Conservation (phyloP, 35 echinoderm and acorn worm species). For the Stichopus chloronotus region DNA sequence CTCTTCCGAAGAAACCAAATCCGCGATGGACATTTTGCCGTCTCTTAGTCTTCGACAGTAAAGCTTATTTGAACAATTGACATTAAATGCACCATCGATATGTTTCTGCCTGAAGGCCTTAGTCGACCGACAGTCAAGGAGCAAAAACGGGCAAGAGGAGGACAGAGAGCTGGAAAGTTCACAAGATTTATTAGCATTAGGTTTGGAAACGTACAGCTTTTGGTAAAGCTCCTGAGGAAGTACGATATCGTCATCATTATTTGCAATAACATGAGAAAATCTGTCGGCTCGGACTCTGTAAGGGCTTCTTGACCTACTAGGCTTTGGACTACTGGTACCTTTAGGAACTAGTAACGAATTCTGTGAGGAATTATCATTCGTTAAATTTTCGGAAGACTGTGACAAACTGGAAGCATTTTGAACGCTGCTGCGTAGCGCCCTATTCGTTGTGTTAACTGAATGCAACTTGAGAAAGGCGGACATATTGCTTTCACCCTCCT, state of each 20-base stretch:
- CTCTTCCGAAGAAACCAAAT: constrained; percentile 83
- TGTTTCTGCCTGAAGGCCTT: constrained; percentile 89
- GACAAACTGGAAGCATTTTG: constrained; percentile 37
- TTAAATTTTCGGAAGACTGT: constrained; percentile 53
- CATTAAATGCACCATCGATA: constrained; percentile 85
- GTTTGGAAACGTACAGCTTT: constrained; percentile 37
- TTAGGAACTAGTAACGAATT: neutral
- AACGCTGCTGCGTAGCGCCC: constrained; percentile 25
- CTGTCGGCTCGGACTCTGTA: neutral
- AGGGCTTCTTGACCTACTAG: neutral
- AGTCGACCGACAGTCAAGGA: constrained; percentile 89
- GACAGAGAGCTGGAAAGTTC: neutral
- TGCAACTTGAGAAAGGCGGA: constrained; percentile 35
- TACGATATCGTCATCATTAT: constrained; percentile 30
- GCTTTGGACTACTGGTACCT: neutral
- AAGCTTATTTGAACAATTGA: constrained; percentile 79
- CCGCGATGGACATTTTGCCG: constrained; percentile 79
- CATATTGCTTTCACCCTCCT: constrained; percentile 24
- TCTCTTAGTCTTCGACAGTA: constrained; percentile 73
- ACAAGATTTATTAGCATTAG: neutral
- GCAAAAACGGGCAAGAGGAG: constrained; percentile 53
- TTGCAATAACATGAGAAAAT: neutral
- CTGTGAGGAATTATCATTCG: neutral
- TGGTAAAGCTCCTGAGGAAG: constrained; percentile 58
- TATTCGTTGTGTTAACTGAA: constrained; percentile 19